Evolutionary conservation across 2,797 vertebrate species (phyloP), one percentile per base, ranked within the genome.

Genomic region (Eupleurogrammus muticus): DNA sequence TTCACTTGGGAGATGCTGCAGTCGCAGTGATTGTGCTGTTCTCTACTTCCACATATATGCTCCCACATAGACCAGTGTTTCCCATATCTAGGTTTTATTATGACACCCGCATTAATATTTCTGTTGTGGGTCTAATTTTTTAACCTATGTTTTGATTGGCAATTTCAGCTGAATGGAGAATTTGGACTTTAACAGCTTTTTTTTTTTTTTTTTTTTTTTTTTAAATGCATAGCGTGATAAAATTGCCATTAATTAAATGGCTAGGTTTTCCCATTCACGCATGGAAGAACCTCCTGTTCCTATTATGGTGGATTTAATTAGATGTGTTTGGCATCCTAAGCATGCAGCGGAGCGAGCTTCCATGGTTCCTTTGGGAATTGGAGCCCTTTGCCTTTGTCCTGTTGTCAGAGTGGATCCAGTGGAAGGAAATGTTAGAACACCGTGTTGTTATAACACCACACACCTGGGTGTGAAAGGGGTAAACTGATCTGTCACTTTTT

Each of bases 1-100:
- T 92, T 65, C 80, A 72, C 77, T 53, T 51, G 77, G 79, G 74
- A 91, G 86, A 94, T 93, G 88, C 79, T 80, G 64, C 82, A 87
- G 79, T 90, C 82, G 6, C 28, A 88, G 78, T 90, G 92, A 94
- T 93, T 93, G 86, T 84, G 47, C 77, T 75, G 23, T 20, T 71
- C 59, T 66, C 38, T 49, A 58, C 42, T 46, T 64, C 19, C 20
- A 8, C 62, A 66, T 65, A 8, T 44, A 34, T 57, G 54, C 35
- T 68, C 52, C 51, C 40, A 34, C 35, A 53, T 21, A 51, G 20
- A 51, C 46, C 44, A 8, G 9, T 28, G 10, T 59, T 61, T 50
- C 8, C 11, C 14, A 56, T 55, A 28, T 55, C 5, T 36, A 57
- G 5, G 61, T 6, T 24, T 62, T 3, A 55, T 46, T 58, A 60